phyloP scores from a whole-genome alignment of 2,888 invertebrate genomes.

The Geophilus truncorum region DNA sequence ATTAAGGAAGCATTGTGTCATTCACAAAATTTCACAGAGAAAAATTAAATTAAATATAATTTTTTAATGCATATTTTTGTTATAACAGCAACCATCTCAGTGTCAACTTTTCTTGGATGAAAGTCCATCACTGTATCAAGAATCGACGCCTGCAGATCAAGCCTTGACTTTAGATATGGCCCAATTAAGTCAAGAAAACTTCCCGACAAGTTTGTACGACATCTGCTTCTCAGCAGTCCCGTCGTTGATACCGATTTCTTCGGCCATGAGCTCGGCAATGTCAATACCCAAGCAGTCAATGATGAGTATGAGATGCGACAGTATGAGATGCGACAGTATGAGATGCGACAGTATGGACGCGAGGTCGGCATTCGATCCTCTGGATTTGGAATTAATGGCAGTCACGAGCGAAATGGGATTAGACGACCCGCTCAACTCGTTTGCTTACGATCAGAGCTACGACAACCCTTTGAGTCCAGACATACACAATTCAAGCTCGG shows the following conservation, averaged over 20 bases:
- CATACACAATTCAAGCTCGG: slow-evolving; percentile 4
- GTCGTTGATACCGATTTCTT: background rate
- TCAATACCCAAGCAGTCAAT: slow-evolving; percentile 11
- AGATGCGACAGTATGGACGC: background rate
- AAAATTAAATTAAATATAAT: background rate
- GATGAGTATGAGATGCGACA: background rate
- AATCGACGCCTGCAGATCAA: slow-evolving; percentile 8
- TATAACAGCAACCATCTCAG: slow-evolving; percentile 6
- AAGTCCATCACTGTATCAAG: slow-evolving; percentile 23
- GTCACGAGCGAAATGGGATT: slow-evolving; percentile 8
- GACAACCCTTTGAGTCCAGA: slow-evolving; percentile 28
- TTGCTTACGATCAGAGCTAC: background rate
- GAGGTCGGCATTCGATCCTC: background rate
- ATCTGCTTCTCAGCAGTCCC: background rate
- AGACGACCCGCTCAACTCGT: slow-evolving; percentile 18
- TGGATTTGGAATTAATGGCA: slow-evolving; percentile 13
- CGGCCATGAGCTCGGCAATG: background rate
- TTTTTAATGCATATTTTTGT: background rate
- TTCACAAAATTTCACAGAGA: background rate
- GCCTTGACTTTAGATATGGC: slow-evolving; percentile 8
- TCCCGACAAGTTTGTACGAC: background rate
- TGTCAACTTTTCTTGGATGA: slow-evolving; percentile 16
- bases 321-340: background rate
- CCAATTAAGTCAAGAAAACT: slow-evolving; percentile 15
- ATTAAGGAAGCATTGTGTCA: background rate